Evolutionary conservation across 2,888 invertebrate genomes (phyloP), one percentile per base, ranked within the genome.

Genomic region (Chorisops tibialis): DNA sequence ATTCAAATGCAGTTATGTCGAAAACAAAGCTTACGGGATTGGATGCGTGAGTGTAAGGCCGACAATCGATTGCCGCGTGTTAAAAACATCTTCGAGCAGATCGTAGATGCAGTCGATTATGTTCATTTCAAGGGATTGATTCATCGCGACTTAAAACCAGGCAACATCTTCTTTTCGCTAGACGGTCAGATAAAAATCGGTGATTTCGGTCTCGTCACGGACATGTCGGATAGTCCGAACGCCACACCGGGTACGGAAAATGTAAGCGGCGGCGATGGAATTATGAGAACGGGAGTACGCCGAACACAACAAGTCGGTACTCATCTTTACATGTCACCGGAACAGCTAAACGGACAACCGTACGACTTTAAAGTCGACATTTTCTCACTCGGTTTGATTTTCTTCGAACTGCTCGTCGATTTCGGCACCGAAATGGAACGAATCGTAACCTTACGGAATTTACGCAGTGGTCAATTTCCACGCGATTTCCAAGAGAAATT

Each of bases 1-100:
- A 98, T 98, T 75, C 97, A 98, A 80, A 98, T 98, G 97, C 96
- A 98, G 78, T 79, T 98, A 65, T 98, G 97, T 72, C 85, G 86
- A 59, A 86, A 88, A 70, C 88, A 93, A 71, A 96, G 93, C 67
- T 80, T 99, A 39, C 88, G 91, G 71, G 94, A 96, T 71, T 98
- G 97, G 98, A 80, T 98, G 38, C 79, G 82, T 56, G 80, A 81
- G 16, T 85, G 87, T 70, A 74, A 79, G 0, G 75, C 74, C 16
- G 77, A 80, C 0, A 72, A 73, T 0, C 76, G 87, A 35, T 71
- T 76, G 2, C 73, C 80, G 1, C 75, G 79, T 69, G 82, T 88
- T 54, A 80, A 87, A 59, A 79, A 82, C 37, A 86, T 93, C 64
- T 96, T 96, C 79, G 83, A 86, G 67, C 96, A 99, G 78, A 95